Base-by-base conservation (phyloP, 2,797 vertebrate genomes). In the Spatula versicolor region DNA sequence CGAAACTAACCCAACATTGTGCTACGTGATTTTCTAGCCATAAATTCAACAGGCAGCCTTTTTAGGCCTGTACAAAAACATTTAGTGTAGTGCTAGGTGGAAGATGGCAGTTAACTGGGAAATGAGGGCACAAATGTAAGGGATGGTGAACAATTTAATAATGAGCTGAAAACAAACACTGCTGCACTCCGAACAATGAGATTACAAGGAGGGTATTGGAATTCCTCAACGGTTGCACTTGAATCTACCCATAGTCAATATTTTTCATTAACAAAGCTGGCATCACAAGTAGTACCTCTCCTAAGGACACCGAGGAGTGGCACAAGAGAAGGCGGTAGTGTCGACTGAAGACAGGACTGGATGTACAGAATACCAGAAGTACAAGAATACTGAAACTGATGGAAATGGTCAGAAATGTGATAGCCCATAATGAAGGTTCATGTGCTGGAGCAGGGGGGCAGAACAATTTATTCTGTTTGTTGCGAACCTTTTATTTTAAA, bases 401-500 rank as follows among this genome's bases (percentile, higher is more conserved):
- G 50, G 31, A 66, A 78, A 56, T 69, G 2, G 1, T 50, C 73
- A 59, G 25, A 67, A 73, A 69, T n/a, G 17, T 0, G 21, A 3
- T n/a, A 37, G 22, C 82, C 23, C 7, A 26, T 86, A 92, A 50
- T 8, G 6, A 8, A 31, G 81, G 23, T 55, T 3, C 12, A 5
- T 33, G 26, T 18, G 35, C 3, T 6, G 1, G 5, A 33, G 3
- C 1, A 6, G 10, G 5, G 7, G 6, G 5, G 6, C 18, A n/a
- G 35, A 56, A 62, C 5, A 43, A 23, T 64, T 83, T 50, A 13
- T 75, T 60, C 21, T 78, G 4, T 77, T 12, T 31, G 8, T 54
- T 79, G 48, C 28, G 17, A 26, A 62, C 72, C 45, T 52, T 16
- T 68, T 72, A 33, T 59, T 69, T 84, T 35, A 50, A 90, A 86